phyloP scores from a whole-genome alignment of 2,888 invertebrate genomes.

The Autographa gamma region DNA sequence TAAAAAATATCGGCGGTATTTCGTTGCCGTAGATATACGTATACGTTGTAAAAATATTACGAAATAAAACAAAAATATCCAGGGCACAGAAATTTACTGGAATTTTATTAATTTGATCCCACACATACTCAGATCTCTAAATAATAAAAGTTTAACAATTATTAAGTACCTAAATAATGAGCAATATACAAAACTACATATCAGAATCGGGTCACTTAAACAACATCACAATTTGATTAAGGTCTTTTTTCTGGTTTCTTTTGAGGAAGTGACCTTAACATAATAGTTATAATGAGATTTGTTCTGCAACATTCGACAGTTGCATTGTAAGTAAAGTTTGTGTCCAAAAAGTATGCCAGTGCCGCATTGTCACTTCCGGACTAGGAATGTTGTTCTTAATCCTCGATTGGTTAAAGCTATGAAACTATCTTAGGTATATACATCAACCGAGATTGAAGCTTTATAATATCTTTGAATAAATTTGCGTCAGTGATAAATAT shows the following conservation, averaged over 20 bases:
- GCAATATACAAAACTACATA: conserved; percentile 57
- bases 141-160: conserved; percentile 48
- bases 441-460: not conserved
- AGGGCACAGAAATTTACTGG: conserved; percentile 55
- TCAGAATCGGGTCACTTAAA: conserved; percentile 54
- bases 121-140: conserved; percentile 54
- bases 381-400: conserved; percentile 50
- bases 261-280: conserved; percentile 43
- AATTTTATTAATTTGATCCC: conserved; percentile 53
- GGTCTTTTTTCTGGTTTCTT: conserved; percentile 35
- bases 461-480: not conserved
- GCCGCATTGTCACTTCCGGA: conserved; percentile 38
- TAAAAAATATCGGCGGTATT: too few relatives aligned
- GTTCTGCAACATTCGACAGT: conserved; percentile 5
- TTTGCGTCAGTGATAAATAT: not conserved
- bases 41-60: not conserved
- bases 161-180: conserved; percentile 62
- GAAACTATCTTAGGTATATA: not conserved
- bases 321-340: not conserved
- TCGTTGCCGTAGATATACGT: too few relatives aligned
- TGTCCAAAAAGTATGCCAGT: conserved; percentile 10
- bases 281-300: conserved; percentile 4
- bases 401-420: conserved; percentile 11
- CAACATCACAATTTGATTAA: conserved; percentile 58
- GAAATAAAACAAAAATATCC: conserved; percentile 49